Evolutionary conservation across 2,113 vertebrate species (phyloP), one percentile per base, ranked within the genome.

Genomic region (Tenrec ecaudatus): DNA sequence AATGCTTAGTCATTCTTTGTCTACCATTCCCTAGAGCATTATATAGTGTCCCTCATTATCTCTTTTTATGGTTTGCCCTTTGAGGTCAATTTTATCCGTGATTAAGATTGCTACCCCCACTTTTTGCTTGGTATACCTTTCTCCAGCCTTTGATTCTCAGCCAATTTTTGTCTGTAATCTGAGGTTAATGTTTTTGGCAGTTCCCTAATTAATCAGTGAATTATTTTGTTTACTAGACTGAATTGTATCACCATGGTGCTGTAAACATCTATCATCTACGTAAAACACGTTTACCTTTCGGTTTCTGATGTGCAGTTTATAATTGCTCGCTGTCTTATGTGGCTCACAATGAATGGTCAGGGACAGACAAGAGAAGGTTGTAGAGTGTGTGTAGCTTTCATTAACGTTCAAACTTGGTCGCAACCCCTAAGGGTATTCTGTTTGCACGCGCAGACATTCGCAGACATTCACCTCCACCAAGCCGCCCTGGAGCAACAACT

Each of bases 221-320:
- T 94, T 96, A 66, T 80, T 53, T 53, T 53, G 47, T 53, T 53
- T 53, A 53, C 6, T 53, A 53, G 47, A 5, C 47, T 53, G 47
- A 12, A 12, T 53, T 8, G 4, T 53, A 87, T 94, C 84, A 89
- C 15, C 2, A n/a, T n/a, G 38, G 27, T 33, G 68, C 71, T 64
- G 40, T 91, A 93, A 93, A 93, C 81, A 92, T 95, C 91, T 86
- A n/a, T 95, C 75, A 88, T 91, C 68, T 78, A 25, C 53, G 40
- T 82, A 91, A 36, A 58, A 53, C 78, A 91, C 14, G 23, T 87
- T 86, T 91, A 89, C 93, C 58, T 88, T 91, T 82, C 84, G 85
- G 62, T 57, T 62, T 91, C 68, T 86, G 75, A 94, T 95, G 94
- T 96, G 79, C 88, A 93, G 86, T 91, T 95, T 76, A 53, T 94